Evolutionary conservation across 23 tunicate genomes (phyloP).

Genomic region (Aplidium turbinatum): DNA sequence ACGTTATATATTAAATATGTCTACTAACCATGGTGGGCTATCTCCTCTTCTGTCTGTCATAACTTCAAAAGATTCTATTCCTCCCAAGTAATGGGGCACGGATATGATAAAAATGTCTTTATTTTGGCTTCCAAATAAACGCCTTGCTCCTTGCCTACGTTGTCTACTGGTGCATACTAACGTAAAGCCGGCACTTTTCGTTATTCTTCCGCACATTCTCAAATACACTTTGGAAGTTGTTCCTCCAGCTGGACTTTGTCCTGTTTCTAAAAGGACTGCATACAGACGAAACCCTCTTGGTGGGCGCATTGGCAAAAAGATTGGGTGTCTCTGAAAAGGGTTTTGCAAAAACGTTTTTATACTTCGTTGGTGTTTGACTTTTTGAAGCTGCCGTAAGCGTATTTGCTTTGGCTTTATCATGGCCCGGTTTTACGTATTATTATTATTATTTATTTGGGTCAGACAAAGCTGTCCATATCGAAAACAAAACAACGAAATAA

Average conservation of each 20-base stretch:
- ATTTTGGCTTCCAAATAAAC: conserved; percentile 76
- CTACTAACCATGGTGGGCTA: conserved; percentile 88
- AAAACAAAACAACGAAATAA: too few relatives aligned
- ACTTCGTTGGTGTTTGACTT: too few relatives aligned
- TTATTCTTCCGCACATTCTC: conserved; percentile 67
- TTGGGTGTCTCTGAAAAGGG: conserved; percentile 70
- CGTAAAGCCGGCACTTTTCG: conserved; percentile 78
- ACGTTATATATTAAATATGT: neutral
- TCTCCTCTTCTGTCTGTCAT: conserved; percentile 79
- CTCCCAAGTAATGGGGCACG: conserved; percentile 86
- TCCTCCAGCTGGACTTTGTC: conserved; percentile 94
- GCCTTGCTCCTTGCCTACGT: conserved; percentile 17
- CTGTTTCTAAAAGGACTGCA: conserved; percentile 85
- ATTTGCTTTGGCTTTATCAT: too few relatives aligned
- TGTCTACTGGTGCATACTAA: conserved; percentile 60
- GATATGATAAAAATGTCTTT: conserved; percentile 75
- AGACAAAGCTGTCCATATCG: too few relatives aligned
- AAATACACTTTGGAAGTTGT: conserved; percentile 73
- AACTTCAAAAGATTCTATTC: conserved; percentile 72
- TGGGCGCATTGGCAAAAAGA: conserved; percentile 75
- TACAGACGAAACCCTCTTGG: conserved; percentile 83
- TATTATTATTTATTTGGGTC: too few relatives aligned
- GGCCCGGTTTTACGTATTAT: too few relatives aligned
- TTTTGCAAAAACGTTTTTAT: too few relatives aligned
- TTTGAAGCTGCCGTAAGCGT: too few relatives aligned